phyloP scores from a whole-genome alignment of 2,888 invertebrate species.

The Lasioglossum pauxillum region DNA sequence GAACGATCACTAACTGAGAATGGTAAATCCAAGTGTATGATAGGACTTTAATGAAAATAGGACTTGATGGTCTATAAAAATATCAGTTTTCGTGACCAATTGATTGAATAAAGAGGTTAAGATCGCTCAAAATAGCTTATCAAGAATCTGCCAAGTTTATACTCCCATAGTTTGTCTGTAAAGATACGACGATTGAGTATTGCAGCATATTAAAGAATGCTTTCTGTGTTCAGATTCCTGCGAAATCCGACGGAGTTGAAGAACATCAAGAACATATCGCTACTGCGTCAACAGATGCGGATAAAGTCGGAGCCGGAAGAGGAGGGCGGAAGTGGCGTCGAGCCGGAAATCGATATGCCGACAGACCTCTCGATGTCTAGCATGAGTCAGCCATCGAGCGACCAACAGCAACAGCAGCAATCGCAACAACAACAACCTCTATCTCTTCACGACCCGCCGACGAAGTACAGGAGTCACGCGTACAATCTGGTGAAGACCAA shows the following conservation, averaged over 20 bases:
- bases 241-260: slow-evolving; percentile 97
- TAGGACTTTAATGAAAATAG: neutral
- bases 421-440: slow-evolving; percentile 71
- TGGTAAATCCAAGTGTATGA: neutral
- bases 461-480: slow-evolving; percentile 83
- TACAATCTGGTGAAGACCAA: slow-evolving; percentile 82
- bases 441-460: slow-evolving; percentile 80
- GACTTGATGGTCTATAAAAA: neutral
- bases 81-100: neutral
- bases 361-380: slow-evolving; percentile 83
- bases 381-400: slow-evolving; percentile 78
- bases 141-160: neutral
- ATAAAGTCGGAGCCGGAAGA: slow-evolving; percentile 82
- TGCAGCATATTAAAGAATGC: neutral
- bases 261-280: slow-evolving; percentile 96
- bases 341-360: slow-evolving; percentile 83
- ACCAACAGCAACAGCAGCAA: slow-evolving; percentile 34
- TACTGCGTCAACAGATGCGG: slow-evolving; percentile 92
- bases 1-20: neutral
- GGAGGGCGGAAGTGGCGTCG: slow-evolving; percentile 77
- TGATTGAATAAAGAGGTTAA: neutral
- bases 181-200: neutral
- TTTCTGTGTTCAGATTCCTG: slow-evolving; percentile 89
- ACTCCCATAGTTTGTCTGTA: neutral
- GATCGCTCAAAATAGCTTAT: neutral